A percentile compares a stretch with the other conserved stretches of the same genome.
These are phyloP conservation scores for Cathartes aura DNA, from an alignment of 2,113 vertebrate genomes.

Conservation along the genomic window DNA sequence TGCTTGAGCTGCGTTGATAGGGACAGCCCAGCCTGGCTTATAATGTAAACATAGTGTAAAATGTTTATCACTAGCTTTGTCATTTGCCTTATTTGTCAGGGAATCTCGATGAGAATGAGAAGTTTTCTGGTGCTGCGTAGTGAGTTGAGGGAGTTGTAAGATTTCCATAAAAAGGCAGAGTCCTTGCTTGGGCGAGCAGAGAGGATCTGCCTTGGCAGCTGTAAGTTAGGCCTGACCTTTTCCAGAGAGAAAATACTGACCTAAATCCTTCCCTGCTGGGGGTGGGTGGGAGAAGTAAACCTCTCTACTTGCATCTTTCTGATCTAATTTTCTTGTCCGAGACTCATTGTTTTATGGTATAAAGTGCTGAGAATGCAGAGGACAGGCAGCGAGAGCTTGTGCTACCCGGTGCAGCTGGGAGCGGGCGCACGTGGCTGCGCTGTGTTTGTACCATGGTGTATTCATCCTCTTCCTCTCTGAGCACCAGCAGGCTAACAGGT, in stretches of 20 bases:
- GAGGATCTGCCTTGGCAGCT: constrained; percentile 76
- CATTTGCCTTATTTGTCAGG: constrained; percentile 78
- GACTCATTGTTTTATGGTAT: background rate
- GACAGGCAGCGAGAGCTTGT: background rate
- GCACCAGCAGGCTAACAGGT: background rate
- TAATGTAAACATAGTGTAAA: constrained; percentile 62
- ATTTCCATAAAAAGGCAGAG: constrained; percentile 87
- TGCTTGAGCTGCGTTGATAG: constrained; percentile 14
- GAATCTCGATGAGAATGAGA: constrained; percentile 66
- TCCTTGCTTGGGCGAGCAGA: constrained; percentile 63
- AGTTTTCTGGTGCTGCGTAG: constrained; percentile 62
- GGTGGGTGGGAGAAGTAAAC: background rate
- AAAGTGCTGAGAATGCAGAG: background rate
- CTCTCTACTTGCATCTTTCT: background rate
- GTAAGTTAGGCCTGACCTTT: constrained; percentile 49
- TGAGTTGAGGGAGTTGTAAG: constrained; percentile 53
- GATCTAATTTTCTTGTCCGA: background rate
- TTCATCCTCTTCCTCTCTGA: background rate
- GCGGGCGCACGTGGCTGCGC: background rate
- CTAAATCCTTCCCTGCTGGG: constrained; percentile 49
- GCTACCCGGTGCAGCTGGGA: background rate
- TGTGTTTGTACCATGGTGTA: rapidly evolving
- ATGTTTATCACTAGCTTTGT: constrained; percentile 72
- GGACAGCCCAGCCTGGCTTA: constrained; percentile 54
- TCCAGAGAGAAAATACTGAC: constrained; percentile 64